Conservation (phyloP, 1,140 invertebrate genomes). For the Helicoverpa armigera region DNA sequence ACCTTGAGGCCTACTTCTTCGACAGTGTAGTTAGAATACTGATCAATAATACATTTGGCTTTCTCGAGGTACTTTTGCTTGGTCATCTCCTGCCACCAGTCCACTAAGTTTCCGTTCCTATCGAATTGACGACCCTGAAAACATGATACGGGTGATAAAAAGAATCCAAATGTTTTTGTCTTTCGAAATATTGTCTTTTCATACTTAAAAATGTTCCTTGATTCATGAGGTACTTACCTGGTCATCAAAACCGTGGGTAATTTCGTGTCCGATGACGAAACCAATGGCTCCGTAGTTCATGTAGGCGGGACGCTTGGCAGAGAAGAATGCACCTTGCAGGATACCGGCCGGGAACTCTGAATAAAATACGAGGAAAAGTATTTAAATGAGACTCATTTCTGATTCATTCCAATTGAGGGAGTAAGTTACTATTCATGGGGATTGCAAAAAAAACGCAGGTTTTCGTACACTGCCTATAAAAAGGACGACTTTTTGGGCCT, state of each 20-base stretch:
- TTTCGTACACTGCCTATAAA: too few species aligned
- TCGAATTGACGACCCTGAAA: slow-evolving; percentile 94
- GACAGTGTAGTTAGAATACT: slow-evolving; percentile 94
- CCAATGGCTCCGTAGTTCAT: slow-evolving; percentile 98
- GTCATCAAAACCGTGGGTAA: slow-evolving; percentile 97
- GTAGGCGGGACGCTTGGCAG: slow-evolving; percentile 93
- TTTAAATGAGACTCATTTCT: too few species aligned
- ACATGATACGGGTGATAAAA: slow-evolving; percentile 16
- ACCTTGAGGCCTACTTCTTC: slow-evolving; percentile 91
- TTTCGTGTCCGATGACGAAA: slow-evolving; percentile 97
- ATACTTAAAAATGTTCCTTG: too few species aligned
- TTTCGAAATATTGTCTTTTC: too few species aligned
- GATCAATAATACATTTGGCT: slow-evolving; percentile 95
- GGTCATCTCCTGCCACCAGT: slow-evolving; percentile 94
- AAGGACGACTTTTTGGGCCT: too few species aligned
- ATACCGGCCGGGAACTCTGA: slow-evolving; percentile 96
- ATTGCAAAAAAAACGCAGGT: too few species aligned
- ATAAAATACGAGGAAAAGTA: neutral
- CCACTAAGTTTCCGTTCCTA: slow-evolving; percentile 93
- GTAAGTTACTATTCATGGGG: too few species aligned
- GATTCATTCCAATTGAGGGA: too few species aligned
- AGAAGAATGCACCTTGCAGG: slow-evolving; percentile 95
- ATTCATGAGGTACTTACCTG: slow-evolving; percentile 83
- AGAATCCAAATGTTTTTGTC: neutral
- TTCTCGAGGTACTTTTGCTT: slow-evolving; percentile 92